Conservation (phyloP, 2,113 vertebrate species). For the Baryphthengus martii region DNA sequence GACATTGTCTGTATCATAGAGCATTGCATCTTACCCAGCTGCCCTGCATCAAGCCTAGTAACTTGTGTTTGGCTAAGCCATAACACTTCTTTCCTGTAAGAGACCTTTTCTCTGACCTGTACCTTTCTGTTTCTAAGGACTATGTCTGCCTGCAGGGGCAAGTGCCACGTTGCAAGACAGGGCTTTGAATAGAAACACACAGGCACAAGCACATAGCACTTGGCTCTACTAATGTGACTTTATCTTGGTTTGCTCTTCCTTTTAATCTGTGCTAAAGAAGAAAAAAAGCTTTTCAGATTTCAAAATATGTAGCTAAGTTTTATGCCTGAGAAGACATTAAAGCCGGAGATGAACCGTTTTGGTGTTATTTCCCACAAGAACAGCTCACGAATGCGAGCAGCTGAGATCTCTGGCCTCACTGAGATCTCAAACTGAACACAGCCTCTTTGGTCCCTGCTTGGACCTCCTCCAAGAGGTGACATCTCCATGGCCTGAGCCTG, state of each 20-base stretch:
- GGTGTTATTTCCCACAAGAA: not conserved
- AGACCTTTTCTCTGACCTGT: constrained; percentile 49
- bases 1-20: not conserved
- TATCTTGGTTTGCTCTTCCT: not conserved
- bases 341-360: not conserved
- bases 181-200: not conserved
- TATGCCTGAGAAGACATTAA: not conserved
- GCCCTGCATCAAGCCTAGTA: not conserved
- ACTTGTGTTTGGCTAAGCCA: not conserved
- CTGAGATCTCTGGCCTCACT: rapidly evolving
- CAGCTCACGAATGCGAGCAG: not conserved
- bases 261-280: not conserved
- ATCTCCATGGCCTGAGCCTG: not conserved
- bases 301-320: not conserved
- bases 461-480: not conserved
- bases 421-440: not conserved
- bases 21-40: not conserved
- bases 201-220: not conserved
- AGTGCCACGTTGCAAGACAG: not conserved
- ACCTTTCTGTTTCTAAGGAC: constrained; percentile 47
- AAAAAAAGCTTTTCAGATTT: not conserved
- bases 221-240: not conserved
- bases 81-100: not conserved
- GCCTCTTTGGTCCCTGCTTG: not conserved
- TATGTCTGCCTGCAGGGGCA: constrained; percentile 36